phyloP scores from a whole-genome alignment of 2,113 vertebrate genomes.

The Ochotona curzoniae region DNA sequence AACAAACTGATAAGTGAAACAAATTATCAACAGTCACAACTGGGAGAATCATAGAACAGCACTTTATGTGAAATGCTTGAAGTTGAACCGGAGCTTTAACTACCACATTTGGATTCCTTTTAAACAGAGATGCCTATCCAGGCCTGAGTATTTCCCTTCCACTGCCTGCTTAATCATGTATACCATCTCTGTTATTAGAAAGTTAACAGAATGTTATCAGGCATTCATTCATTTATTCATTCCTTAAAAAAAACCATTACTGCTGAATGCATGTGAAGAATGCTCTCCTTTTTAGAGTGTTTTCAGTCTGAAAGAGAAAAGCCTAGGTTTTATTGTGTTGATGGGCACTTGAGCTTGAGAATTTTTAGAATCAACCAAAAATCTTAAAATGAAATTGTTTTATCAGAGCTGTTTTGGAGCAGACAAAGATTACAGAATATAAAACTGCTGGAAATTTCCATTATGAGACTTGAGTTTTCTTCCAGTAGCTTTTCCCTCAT shows the following conservation, averaged over 20 bases:
- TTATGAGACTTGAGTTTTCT: neutral
- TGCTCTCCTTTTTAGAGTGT: neutral
- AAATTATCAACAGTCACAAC: slow-evolving; percentile 45
- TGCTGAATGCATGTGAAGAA: slow-evolving; percentile 22
- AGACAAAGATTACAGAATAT: neutral
- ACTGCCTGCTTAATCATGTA: neutral
- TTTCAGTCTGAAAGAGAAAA: slow-evolving; percentile 55
- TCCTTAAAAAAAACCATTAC: neutral
- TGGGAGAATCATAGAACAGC: slow-evolving; percentile 34
- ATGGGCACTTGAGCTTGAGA: neutral
- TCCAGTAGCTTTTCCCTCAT: neutral
- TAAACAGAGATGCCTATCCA: slow-evolving; percentile 29
- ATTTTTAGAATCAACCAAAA: slow-evolving; percentile 57
- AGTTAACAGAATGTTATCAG: slow-evolving; percentile 58
- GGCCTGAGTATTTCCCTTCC: slow-evolving; percentile 7
- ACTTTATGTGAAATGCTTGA: slow-evolving; percentile 54
- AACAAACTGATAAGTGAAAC: slow-evolving; percentile 66
- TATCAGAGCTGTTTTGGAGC: slow-evolving; percentile 24
- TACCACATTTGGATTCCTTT: slow-evolving; percentile 69
- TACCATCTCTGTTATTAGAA: slow-evolving; percentile 21
- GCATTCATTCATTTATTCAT: slow-evolving; percentile 60
- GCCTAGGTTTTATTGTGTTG: slow-evolving; percentile 37
- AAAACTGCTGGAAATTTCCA: slow-evolving; percentile 14
- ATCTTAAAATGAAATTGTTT: slow-evolving; percentile 30
- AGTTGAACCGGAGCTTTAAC: slow-evolving; percentile 55